These are phyloP conservation scores for Diarsia dahlii DNA, from an alignment of 2,888 invertebrate species.

Conservation along the genomic window DNA sequence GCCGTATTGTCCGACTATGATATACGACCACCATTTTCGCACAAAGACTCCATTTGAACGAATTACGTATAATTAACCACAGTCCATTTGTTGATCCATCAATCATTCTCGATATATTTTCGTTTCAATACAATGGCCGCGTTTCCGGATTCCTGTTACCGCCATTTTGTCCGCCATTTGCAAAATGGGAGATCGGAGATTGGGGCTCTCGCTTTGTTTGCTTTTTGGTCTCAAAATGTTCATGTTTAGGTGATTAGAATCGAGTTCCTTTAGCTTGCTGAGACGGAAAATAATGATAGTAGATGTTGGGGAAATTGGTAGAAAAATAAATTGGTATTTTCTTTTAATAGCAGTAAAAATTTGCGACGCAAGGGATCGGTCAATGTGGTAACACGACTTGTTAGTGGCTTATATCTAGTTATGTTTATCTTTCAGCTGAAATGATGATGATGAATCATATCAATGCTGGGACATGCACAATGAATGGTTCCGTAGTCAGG, in stretches of 20 bases:
- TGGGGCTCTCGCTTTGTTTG: slow-evolving; percentile 43
- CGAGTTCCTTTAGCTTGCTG: background rate
- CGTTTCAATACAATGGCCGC: slow-evolving; percentile 52
- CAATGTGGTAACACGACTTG: too few relatives aligned
- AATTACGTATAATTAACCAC: slow-evolving; percentile 63
- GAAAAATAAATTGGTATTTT: background rate
- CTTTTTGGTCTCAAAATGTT: slow-evolving; percentile 13
- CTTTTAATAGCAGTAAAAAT: background rate
- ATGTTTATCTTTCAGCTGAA: too few relatives aligned
- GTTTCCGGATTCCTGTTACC: slow-evolving; percentile 49
- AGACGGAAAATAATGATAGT: background rate
- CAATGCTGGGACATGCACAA: background rate
- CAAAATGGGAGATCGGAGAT: slow-evolving; percentile 57
- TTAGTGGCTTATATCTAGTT: too few relatives aligned
- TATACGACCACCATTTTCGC: slow-evolving; percentile 43
- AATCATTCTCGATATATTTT: slow-evolving; percentile 61
- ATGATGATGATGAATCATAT: too few relatives aligned
- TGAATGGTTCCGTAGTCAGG: background rate
- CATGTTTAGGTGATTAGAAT: slow-evolving; percentile 25
- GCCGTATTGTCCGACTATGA: slow-evolving; percentile 39
- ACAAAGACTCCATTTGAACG: slow-evolving; percentile 61
- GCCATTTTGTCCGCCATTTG: slow-evolving; percentile 58
- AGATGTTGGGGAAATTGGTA: background rate
- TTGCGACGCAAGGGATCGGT: too few relatives aligned
- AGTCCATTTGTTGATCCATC: slow-evolving; percentile 60